Evolutionary conservation across 2,113 vertebrate species (phyloP).

Genomic region (Choloepus hoffmanni): DNA sequence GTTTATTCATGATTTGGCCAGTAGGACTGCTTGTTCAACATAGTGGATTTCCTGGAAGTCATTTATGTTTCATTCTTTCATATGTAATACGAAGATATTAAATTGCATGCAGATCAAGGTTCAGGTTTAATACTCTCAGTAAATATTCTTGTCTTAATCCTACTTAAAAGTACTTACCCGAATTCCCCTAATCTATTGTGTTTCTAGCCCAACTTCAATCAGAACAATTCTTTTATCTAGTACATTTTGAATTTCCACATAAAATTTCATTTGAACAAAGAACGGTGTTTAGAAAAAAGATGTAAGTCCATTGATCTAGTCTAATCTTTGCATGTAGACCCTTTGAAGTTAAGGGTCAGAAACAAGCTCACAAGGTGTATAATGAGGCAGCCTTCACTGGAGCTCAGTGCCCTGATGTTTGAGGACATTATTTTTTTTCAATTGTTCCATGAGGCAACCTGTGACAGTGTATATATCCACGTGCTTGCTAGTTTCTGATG

Average conservation of each 20-base stretch:
- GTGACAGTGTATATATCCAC: background rate
- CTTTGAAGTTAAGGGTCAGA: background rate
- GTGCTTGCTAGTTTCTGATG: background rate
- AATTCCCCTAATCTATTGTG: background rate
- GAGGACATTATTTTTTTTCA: background rate
- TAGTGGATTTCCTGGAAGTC: background rate
- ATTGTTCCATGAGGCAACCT: background rate
- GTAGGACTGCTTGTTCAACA: background rate
- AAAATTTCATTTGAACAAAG: background rate
- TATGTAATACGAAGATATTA: background rate
- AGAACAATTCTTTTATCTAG: background rate
- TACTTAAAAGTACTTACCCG: background rate
- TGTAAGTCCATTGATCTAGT: background rate
- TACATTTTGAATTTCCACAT: background rate
- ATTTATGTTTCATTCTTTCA: background rate
- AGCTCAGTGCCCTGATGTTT: background rate
- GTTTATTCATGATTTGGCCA: background rate
- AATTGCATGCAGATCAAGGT: background rate
- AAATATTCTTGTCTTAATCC: background rate
- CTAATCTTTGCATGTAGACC: background rate
- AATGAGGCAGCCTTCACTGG: background rate
- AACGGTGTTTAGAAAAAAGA: background rate
- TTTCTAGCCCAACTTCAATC: background rate
- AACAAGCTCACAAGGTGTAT: background rate
- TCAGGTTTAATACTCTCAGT: background rate